phyloP scores from a whole-genome alignment of 2,113 vertebrate species.

The Blennius ocellaris region DNA sequence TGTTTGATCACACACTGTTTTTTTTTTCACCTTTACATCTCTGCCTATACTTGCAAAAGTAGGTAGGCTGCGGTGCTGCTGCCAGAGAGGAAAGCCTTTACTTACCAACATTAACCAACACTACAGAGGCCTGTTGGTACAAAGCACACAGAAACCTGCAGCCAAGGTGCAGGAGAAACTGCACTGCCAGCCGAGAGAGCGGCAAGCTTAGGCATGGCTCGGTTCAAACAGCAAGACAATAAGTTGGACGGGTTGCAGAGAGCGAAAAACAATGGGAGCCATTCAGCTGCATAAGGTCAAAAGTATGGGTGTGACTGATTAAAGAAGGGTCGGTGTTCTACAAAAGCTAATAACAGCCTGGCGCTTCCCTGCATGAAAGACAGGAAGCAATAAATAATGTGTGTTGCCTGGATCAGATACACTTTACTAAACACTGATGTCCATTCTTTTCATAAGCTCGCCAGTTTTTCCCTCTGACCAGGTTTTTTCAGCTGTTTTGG shows the following conservation, averaged over 20 bases:
- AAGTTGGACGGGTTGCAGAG: conserved; percentile 53
- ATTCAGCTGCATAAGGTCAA: conserved; percentile 74
- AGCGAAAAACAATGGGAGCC: conserved; percentile 71
- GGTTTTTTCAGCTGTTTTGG: conserved; percentile 28
- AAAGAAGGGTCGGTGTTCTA: conserved; percentile 69
- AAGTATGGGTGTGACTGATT: conserved; percentile 81
- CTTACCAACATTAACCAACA: conserved; percentile 44
- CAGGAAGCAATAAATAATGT: conserved; percentile 83
- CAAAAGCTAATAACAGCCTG: conserved; percentile 71
- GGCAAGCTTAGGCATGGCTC: conserved; percentile 74
- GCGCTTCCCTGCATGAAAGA: conserved; percentile 73
- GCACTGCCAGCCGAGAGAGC: conserved; percentile 45
- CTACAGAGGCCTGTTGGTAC: conserved; percentile 59
- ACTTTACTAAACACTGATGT: conserved; percentile 59
- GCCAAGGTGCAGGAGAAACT: conserved; percentile 54
- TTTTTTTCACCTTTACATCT: conserved; percentile 49
- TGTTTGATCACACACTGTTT: conserved; percentile 2
- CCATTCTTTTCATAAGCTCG: conserved; percentile 48
- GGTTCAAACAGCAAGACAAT: conserved; percentile 73
- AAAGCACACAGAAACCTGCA: conserved; percentile 64
- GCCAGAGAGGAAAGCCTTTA: conserved; percentile 54
- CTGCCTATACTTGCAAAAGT: conserved; percentile 42
- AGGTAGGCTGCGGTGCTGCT: conserved; percentile 28
- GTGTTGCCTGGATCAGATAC: conserved; percentile 52
- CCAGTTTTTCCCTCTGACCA: conserved; percentile 20